phyloP scores from a whole-genome alignment of 1,140 invertebrate species.

The Bombus turneri region DNA sequence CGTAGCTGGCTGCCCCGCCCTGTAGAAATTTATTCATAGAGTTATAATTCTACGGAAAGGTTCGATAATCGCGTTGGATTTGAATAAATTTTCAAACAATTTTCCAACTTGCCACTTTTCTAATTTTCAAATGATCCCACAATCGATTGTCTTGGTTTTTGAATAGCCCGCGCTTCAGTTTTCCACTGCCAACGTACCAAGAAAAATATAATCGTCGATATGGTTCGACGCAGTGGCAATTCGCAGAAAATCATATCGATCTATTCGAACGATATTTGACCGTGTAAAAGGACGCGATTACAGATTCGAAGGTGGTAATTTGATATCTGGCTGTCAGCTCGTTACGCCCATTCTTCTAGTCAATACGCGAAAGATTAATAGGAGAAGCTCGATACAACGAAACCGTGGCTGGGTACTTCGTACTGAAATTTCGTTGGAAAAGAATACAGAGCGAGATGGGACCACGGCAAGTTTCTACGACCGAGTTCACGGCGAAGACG shows the following conservation, averaged over 20 bases:
- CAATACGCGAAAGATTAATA: slow-evolving; percentile 40
- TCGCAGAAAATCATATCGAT: no score
- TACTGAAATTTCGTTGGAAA: slow-evolving; percentile 17
- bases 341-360: slow-evolving; percentile 43
- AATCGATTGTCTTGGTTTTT: not conserved
- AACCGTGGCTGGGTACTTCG: slow-evolving; percentile 36
- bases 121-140: not conserved
- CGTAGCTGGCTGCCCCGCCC: no score
- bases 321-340: not conserved
- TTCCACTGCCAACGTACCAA: not conserved
- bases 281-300: no score
- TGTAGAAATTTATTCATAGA: not conserved
- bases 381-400: slow-evolving; percentile 60
- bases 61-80: not conserved
- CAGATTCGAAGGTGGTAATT: no score
- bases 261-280: no score
- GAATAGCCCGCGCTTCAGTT: not conserved
- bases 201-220: not conserved
- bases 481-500: no score
- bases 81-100: not conserved
- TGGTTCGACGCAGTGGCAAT: fast-evolving
- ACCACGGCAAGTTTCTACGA: slow-evolving; percentile 57
- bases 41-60: no score
- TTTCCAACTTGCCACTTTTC: not conserved
- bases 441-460: slow-evolving; percentile 43